A percentile compares a stretch with the other conserved stretches of the same genome.
These are phyloP conservation scores for Ceratina calcarata DNA, from an alignment of 1,140 invertebrate genomes.

Conservation along the genomic window DNA sequence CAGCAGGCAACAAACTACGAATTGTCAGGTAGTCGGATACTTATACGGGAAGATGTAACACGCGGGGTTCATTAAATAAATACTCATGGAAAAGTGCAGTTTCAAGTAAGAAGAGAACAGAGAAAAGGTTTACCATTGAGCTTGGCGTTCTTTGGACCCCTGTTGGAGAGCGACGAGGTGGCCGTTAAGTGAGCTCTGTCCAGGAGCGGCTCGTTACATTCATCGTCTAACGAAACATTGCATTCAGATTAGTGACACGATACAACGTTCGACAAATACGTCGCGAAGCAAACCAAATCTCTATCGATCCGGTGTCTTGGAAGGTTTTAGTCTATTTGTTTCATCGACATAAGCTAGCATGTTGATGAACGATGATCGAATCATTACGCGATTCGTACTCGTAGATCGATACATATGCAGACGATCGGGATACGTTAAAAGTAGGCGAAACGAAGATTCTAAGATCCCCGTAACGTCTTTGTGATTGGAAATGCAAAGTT, in stretches of 20 bases:
- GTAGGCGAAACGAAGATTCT: background rate
- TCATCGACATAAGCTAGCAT: background rate
- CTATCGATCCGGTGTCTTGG: background rate
- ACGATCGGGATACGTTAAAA: background rate
- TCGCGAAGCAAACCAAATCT: background rate
- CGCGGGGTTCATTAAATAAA: conserved; percentile 7
- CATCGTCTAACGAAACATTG: conserved; percentile 82
- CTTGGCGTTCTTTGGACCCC: conserved; percentile 90
- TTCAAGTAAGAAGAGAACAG: background rate
- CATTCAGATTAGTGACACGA: conserved; percentile 5
- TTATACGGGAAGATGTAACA: background rate
- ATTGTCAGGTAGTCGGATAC: conserved; percentile 23
- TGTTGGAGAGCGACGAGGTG: conserved; percentile 88
- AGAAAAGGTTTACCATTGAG: conserved; percentile 86
- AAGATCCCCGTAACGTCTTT: background rate
- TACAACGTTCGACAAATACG: background rate
- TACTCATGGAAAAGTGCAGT: conserved; percentile 10
- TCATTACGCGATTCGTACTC: too few relatives aligned
- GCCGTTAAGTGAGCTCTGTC: conserved; percentile 87
- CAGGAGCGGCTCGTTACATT: conserved; percentile 90
- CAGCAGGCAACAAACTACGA: conserved; percentile 57
- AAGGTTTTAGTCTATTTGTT: background rate
- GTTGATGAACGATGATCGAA: background rate
- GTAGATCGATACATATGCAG: background rate
- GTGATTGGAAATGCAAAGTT: background rate